Percentiles rank a stretch among this genome's conserved stretches.
Evolutionary conservation across 2,113 vertebrate species (phyloP).

Genomic region (Malurus melanocephalus): DNA sequence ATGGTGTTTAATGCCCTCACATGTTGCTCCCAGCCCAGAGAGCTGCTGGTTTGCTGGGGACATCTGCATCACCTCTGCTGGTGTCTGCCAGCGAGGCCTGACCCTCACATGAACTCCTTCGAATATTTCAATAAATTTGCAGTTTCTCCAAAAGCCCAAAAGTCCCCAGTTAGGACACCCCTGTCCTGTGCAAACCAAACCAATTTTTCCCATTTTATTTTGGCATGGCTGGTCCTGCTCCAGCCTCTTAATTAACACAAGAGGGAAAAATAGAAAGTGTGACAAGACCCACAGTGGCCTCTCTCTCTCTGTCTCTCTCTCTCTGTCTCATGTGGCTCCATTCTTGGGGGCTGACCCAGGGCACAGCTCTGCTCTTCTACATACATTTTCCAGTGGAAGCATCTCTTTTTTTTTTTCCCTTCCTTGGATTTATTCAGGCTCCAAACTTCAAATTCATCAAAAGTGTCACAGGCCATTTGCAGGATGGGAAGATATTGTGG

Average conservation of each 20-base stretch:
- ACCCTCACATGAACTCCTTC: background rate
- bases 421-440: constrained; percentile 28
- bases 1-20: background rate
- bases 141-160: background rate
- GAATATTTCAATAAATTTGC: background rate
- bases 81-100: background rate
- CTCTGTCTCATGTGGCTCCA: background rate
- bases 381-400: background rate
- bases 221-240: background rate
- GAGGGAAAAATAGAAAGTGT: background rate
- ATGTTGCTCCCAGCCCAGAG: background rate
- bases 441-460: constrained; percentile 55
- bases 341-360: constrained; percentile 36
- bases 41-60: background rate
- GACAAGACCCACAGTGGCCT: background rate
- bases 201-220: constrained; percentile 3
- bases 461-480: constrained; percentile 58
- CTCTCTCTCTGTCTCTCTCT: background rate
- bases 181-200: background rate
- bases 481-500: constrained; percentile 29
- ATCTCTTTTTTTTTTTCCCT: background rate
- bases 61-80: background rate
- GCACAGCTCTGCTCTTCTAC: constrained; percentile 11
- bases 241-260: constrained; percentile 31
- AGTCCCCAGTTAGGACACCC: background rate